phyloP scores from a whole-genome alignment of 2,113 vertebrate species.

The Hypocryptadius cinnamomeus region DNA sequence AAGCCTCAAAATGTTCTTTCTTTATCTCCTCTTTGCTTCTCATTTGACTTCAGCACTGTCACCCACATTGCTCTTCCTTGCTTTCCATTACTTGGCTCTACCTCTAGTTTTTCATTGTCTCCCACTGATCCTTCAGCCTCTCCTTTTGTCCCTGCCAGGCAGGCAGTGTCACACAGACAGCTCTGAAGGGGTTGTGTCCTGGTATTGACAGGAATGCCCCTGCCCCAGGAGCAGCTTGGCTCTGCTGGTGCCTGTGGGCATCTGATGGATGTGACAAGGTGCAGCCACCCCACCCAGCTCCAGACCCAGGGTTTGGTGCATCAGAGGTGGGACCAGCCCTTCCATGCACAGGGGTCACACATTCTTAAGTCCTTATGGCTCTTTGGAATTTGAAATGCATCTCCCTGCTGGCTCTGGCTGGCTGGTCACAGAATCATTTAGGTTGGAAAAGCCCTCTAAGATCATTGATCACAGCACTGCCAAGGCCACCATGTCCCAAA shows the following conservation, averaged over 20 bases:
- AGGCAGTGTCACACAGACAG: background rate
- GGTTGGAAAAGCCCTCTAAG: background rate
- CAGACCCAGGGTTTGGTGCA: background rate
- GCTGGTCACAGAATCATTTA: background rate
- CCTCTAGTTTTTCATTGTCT: background rate
- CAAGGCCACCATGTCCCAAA: background rate
- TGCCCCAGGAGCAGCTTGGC: background rate
- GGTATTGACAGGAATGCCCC: background rate
- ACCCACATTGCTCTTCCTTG: background rate
- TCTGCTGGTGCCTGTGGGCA: background rate
- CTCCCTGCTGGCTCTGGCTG: background rate
- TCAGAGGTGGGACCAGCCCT: background rate
- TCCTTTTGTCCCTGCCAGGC: background rate
- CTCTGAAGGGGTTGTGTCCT: background rate
- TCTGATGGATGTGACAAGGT: background rate
- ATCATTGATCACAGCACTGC: background rate
- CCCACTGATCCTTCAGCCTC: background rate
- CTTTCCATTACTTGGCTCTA: background rate
- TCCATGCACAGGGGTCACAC: background rate
- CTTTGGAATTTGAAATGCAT: background rate
- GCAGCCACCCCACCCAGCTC: background rate
- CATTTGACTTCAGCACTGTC: background rate
- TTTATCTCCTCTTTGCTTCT: background rate
- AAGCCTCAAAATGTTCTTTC: background rate
- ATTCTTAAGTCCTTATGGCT: background rate